Conservation (phyloP, 2,888 invertebrate species). For the Hecatera dysodea region DNA sequence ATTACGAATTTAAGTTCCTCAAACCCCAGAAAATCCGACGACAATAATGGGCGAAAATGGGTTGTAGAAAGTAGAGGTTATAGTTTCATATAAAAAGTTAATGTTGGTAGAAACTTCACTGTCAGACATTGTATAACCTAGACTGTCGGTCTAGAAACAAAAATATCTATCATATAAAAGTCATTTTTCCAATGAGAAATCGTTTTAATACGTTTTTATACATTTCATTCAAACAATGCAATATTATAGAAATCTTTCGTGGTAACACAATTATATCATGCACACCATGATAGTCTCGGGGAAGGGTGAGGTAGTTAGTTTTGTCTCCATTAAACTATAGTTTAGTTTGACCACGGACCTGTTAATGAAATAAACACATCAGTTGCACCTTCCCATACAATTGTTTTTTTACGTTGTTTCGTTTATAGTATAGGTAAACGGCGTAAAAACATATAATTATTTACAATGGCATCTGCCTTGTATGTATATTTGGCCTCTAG, state of each 20-base stretch:
- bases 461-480: not conserved
- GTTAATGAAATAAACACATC: conserved; percentile 43
- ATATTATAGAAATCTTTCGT: conserved; percentile 5
- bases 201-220: too few relatives aligned
- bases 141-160: not conserved
- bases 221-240: too few relatives aligned
- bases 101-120: not conserved
- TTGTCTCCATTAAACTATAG: conserved; percentile 28
- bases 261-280: conserved; percentile 3
- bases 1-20: not conserved
- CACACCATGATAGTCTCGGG: not conserved
- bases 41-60: not conserved
- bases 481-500: not conserved
- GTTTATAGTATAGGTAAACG: not conserved
- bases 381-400: conserved; percentile 3
- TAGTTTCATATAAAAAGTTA: conserved; percentile 14
- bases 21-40: not conserved
- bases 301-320: conserved; percentile 13
- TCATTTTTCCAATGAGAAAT: not conserved
- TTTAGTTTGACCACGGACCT: conserved; percentile 18
- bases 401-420: not conserved
- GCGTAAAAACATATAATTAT: not conserved
- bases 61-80: not conserved
- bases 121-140: too few relatives aligned
- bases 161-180: not conserved